A percentile compares a stretch with the other conserved stretches of the same genome.
These are phyloP conservation scores for Festucalex cinctus DNA, from an alignment of 2,113 vertebrate genomes.

Conservation along the genomic window DNA sequence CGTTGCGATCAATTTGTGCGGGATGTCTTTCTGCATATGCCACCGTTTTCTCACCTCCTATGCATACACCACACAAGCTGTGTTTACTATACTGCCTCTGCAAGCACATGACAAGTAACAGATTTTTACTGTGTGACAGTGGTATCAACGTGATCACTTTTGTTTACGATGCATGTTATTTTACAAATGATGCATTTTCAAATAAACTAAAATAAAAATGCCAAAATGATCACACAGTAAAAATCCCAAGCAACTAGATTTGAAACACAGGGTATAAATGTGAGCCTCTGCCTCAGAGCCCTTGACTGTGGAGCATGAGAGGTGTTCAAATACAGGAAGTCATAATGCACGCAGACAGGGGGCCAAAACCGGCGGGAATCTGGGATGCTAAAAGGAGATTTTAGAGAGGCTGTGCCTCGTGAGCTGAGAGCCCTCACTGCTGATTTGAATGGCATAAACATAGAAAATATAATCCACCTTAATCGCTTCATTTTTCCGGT, in stretches of 20 bases:
- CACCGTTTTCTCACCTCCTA: conserved; percentile 41
- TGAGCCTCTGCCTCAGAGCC: conserved; percentile 42
- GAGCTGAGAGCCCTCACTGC: conserved; percentile 59
- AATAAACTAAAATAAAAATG: too few relatives aligned
- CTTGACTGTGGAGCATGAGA: conserved; percentile 32
- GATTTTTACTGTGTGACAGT: conserved; percentile 32
- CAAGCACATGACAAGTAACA: conserved; percentile 35
- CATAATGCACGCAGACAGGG: conserved; percentile 50
- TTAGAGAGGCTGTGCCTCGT: conserved; percentile 46
- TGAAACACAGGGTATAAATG: conserved; percentile 34
- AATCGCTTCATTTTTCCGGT: conserved; percentile 60
- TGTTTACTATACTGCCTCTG: conserved; percentile 32
- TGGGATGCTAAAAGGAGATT: conserved; percentile 59
- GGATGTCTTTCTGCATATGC: conserved; percentile 77
- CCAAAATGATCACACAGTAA: conserved; percentile 39
- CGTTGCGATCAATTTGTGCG: conserved; percentile 66
- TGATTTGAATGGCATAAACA: conserved; percentile 65
- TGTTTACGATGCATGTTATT: neutral
- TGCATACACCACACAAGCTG: conserved; percentile 29
- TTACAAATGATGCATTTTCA: neutral
- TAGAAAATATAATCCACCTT: conserved; percentile 68
- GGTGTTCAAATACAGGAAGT: conserved; percentile 48
- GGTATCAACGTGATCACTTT: neutral
- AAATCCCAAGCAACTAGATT: conserved; percentile 37
- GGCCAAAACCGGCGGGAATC: conserved; percentile 54